Percentiles rank a stretch among this genome's conserved stretches.
Conservation (phyloP, 92 coral and sea anemone species). For the Porites cylindrica region DNA sequence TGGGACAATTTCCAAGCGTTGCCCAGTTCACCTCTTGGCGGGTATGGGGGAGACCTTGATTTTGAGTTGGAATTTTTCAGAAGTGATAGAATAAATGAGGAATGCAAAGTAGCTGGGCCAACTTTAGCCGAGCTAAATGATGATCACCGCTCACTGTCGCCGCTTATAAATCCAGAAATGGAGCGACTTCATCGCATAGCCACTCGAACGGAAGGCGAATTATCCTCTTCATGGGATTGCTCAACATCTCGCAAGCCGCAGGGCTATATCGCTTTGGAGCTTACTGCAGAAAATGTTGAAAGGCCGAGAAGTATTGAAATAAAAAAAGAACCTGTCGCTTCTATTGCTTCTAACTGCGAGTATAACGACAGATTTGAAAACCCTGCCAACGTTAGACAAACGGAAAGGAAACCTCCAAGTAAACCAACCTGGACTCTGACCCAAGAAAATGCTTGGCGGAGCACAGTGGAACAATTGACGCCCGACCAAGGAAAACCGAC, state of each 20-base stretch:
- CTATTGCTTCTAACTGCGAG: slow-evolving; percentile 8
- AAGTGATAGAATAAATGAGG: slow-evolving; percentile 65
- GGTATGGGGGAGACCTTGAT: slow-evolving; percentile 84
- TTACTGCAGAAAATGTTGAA: slow-evolving; percentile 30
- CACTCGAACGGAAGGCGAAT: slow-evolving; percentile 82
- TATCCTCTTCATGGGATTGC: slow-evolving; percentile 51
- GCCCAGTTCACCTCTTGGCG: slow-evolving; percentile 62
- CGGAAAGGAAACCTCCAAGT: slow-evolving; percentile 38
- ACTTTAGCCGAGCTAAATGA: slow-evolving; percentile 98
- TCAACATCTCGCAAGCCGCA: slow-evolving; percentile 53
- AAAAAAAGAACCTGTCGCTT: slow-evolving; percentile 25
- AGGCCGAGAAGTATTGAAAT: slow-evolving; percentile 19
- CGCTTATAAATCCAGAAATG: slow-evolving; percentile 98
- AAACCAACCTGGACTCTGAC: slow-evolving; percentile 50
- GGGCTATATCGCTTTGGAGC: slow-evolving; percentile 43
- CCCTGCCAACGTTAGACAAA: neutral
- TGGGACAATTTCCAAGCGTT: slow-evolving; percentile 76
- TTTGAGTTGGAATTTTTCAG: slow-evolving; percentile 92
- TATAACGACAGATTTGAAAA: slow-evolving; percentile 14
- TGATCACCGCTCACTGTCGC: slow-evolving; percentile 92
- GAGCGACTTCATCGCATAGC: slow-evolving; percentile 98
- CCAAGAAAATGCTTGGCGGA: slow-evolving; percentile 35
- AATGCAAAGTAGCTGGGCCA: slow-evolving; percentile 88
- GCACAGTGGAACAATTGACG: slow-evolving; percentile 6
- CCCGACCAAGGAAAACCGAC: slow-evolving; percentile 20